Evolutionary conservation across 2,888 invertebrate species (phyloP).

Genomic region (Agrochola circellaris): DNA sequence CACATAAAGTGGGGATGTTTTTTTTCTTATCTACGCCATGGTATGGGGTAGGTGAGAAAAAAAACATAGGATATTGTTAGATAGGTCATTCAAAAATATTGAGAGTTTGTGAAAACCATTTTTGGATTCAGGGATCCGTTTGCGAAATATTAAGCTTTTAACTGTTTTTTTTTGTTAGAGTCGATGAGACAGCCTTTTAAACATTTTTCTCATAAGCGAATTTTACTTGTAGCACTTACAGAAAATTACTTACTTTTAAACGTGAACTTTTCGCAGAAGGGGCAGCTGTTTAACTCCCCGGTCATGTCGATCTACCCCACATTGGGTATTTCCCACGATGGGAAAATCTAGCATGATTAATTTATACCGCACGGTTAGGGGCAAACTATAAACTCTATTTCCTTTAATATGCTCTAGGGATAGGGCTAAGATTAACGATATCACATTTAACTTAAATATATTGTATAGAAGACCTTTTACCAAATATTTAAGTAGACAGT

Average conservation of each 20-base stretch:
- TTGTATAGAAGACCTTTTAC: background rate
- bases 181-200: no score
- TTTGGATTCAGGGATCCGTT: no score
- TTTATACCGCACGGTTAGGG: slow-evolving; percentile 27
- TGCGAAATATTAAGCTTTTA: no score
- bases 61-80: no score
- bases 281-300: background rate
- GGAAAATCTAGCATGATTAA: slow-evolving; percentile 42
- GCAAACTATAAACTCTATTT: slow-evolving; percentile 20
- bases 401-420: slow-evolving; percentile 16
- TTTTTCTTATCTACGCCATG: no score
- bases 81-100: no score
- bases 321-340: slow-evolving; percentile 24
- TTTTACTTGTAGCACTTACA: background rate
- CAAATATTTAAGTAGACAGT: no score
- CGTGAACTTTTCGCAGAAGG: background rate
- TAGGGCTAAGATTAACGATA: slow-evolving; percentile 20
- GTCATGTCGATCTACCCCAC: background rate
- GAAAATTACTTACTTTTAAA: background rate
- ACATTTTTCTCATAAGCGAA: background rate
- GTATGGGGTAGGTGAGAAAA: no score
- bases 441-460: background rate
- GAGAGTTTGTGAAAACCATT: no score
- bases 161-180: no score
- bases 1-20: no score